Percentiles rank a stretch among this genome's conserved stretches.
phyloP scores from a whole-genome alignment of 2,888 invertebrate genomes.

The Sclerodermus sp. region DNA sequence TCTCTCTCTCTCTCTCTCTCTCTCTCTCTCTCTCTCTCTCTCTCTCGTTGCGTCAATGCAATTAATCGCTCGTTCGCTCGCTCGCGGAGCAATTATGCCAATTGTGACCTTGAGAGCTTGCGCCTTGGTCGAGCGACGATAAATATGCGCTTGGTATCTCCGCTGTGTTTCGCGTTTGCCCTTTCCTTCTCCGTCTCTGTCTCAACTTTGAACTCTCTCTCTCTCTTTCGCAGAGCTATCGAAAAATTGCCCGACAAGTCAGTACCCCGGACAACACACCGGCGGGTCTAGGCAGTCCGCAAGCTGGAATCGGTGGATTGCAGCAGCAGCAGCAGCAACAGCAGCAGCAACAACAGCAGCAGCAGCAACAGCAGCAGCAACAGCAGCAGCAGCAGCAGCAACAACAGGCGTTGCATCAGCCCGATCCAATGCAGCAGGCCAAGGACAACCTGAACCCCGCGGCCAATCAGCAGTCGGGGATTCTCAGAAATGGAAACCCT shows the following conservation, averaged over 20 bases:
- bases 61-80: no score
- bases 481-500: constrained; percentile 53
- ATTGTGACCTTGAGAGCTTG: no score
- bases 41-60: no score
- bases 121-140: no score
- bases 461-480: constrained; percentile 51
- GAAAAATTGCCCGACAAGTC: constrained; percentile 55
- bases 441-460: constrained; percentile 54
- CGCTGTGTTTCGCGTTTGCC: no score
- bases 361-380: constrained; percentile 46
- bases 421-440: constrained; percentile 55
- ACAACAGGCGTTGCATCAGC: constrained; percentile 45
- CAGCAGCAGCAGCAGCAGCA: constrained; percentile 43
- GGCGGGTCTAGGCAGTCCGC: constrained; percentile 54
- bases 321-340: constrained; percentile 45
- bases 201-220: no score
- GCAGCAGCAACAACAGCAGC: constrained; percentile 44
- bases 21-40: no score
- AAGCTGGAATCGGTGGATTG: constrained; percentile 49
- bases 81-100: no score
- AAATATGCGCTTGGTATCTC: no score
- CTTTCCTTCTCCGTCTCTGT: no score
- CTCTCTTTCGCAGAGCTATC: constrained; percentile 45
- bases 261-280: constrained; percentile 55
- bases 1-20: no score